A percentile compares a stretch with the other conserved stretches of the same genome.
These are phyloP conservation scores for Gopherus flavomarginatus DNA, from an alignment of 2,113 vertebrate genomes.

Conservation along the genomic window DNA sequence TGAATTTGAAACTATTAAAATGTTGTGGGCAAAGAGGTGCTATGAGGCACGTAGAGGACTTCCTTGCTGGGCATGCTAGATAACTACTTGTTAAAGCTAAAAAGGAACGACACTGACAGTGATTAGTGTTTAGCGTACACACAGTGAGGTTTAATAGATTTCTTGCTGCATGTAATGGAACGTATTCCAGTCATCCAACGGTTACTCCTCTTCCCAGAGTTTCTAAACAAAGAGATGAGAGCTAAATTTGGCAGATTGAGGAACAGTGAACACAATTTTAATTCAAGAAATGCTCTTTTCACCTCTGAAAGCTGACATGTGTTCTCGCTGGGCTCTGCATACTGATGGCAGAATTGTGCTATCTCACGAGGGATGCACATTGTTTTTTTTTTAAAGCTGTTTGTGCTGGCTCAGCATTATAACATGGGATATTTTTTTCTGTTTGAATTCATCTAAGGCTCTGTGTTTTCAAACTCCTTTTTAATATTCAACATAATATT, in stretches of 20 bases:
- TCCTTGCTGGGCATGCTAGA: background rate
- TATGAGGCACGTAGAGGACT: background rate
- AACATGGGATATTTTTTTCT: background rate
- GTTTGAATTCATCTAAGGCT: background rate
- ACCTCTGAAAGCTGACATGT: slow-evolving; percentile 29
- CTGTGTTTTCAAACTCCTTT: slow-evolving; percentile 19
- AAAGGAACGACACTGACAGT: background rate
- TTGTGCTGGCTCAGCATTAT: background rate
- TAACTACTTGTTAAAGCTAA: background rate
- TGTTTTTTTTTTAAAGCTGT: background rate
- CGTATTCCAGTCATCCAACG: background rate
- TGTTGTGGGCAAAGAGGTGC: background rate
- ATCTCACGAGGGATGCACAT: background rate
- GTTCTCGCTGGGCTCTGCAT: background rate
- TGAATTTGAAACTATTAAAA: background rate
- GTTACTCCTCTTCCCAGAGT: background rate
- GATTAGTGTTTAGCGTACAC: background rate
- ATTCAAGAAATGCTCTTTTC: background rate
- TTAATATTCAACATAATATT: background rate
- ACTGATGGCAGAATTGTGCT: slow-evolving; percentile 4
- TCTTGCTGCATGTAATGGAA: background rate
- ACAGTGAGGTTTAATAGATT: background rate
- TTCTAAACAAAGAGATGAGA: background rate
- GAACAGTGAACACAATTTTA: background rate
- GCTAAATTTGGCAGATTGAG: background rate